Evolutionary conservation across 2,113 vertebrate genomes (phyloP).

Genomic region (Labeo rohita): DNA sequence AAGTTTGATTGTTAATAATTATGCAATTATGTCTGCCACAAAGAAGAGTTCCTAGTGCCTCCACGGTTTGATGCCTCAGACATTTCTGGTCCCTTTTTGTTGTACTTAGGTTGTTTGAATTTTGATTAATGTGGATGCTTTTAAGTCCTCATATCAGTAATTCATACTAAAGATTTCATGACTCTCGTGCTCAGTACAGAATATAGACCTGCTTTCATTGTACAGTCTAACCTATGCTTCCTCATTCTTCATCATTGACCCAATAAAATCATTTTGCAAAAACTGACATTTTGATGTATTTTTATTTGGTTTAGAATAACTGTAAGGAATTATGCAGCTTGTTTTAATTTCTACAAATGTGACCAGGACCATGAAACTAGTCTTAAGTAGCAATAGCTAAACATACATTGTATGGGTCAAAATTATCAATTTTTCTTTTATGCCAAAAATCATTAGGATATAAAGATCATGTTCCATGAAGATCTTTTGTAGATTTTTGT

Average conservation of each 20-base stretch:
- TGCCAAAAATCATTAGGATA: no score
- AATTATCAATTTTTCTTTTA: no score
- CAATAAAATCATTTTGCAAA: conserved; percentile 62
- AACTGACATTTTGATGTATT: background rate
- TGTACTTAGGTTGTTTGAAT: conserved; percentile 11
- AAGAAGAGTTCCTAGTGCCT: conserved; percentile 38
- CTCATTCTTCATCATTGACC: conserved; percentile 61
- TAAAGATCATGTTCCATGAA: no score
- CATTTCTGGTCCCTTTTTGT: conserved; percentile 18
- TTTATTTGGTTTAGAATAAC: background rate
- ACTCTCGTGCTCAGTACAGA: background rate
- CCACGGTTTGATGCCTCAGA: conserved; percentile 22
- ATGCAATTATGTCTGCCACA: conserved; percentile 19
- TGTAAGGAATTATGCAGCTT: background rate
- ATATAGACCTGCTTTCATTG: conserved; percentile 56
- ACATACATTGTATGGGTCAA: no score
- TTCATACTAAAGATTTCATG: conserved; percentile 36
- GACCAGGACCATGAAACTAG: no score
- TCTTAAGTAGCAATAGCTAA: no score
- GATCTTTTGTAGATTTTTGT: no score
- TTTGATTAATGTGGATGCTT: conserved; percentile 42
- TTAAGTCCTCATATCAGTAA: conserved; percentile 27
- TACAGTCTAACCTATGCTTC: conserved; percentile 69
- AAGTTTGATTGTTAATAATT: background rate
- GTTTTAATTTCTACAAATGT: background rate